These are phyloP conservation scores for Brachirus orientalis DNA, from an alignment of 2,113 vertebrate genomes.

Conservation along the genomic window DNA sequence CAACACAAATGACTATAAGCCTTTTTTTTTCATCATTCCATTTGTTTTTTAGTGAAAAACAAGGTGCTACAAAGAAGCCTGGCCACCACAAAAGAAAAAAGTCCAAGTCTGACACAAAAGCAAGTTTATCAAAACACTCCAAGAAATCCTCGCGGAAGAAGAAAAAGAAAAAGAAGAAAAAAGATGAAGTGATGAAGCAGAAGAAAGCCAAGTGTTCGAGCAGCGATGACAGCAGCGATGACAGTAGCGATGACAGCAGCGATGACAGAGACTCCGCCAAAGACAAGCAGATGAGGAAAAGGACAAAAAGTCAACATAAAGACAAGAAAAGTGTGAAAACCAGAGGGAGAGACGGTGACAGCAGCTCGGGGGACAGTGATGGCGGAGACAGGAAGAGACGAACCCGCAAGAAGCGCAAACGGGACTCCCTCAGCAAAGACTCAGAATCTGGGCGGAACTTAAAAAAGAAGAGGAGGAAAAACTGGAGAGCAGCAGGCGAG, in stretches of 20 bases:
- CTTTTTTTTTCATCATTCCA: not conserved
- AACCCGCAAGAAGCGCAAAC: slow-evolving; percentile 65
- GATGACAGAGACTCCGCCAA: slow-evolving; percentile 45
- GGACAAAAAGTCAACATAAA: slow-evolving; percentile 75
- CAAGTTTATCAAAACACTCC: slow-evolving; percentile 82
- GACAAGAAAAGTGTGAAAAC: slow-evolving; percentile 78
- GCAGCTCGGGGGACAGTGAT: slow-evolving; percentile 62
- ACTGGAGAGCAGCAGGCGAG: slow-evolving; percentile 89
- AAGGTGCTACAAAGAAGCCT: slow-evolving; percentile 59
- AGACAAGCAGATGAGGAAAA: slow-evolving; percentile 70
- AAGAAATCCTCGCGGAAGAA: slow-evolving; percentile 92
- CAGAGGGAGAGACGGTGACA: slow-evolving; percentile 65
- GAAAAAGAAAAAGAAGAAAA: slow-evolving; percentile 90
- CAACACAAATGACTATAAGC: no score
- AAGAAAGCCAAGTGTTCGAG: slow-evolving; percentile 62
- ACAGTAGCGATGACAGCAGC: slow-evolving; percentile 58
- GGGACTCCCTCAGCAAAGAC: slow-evolving; percentile 62
- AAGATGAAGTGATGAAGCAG: slow-evolving; percentile 72
- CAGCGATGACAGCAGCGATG: slow-evolving; percentile 73
- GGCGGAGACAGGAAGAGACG: slow-evolving; percentile 33
- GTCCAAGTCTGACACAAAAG: slow-evolving; percentile 76
- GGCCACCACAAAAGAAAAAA: slow-evolving; percentile 82
- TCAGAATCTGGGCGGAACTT: slow-evolving; percentile 63
- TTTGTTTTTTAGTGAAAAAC: slow-evolving; percentile 60
- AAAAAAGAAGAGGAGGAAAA: slow-evolving; percentile 80